Evolutionary conservation across 2,797 vertebrate species (phyloP), one percentile per base, ranked within the genome.

Genomic region (Lateolabrax maculatus): DNA sequence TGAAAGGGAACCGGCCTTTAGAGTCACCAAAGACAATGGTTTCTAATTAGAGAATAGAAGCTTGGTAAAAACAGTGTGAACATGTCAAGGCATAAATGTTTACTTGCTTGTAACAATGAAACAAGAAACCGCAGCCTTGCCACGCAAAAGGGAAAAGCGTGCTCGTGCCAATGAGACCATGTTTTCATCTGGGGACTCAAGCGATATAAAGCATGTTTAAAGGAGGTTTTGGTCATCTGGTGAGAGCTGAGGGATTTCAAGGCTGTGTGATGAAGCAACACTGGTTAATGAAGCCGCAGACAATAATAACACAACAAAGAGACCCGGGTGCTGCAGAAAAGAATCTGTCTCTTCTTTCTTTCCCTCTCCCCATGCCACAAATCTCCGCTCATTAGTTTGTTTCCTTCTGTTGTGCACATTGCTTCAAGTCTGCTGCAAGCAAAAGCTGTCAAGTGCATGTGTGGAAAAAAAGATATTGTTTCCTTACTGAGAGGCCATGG

Each of bases 381-480:
- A 92, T 91, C 89, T 92, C 80, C 73, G 88, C 93, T 95, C 93
- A 94, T 95, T 95, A 95, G 93, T 91, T 85, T 78, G 79, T 80
- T 80, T 92, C 86, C 87, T 65, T 79, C 80, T 75, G 84, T 85
- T 90, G 80, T 71, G 85, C 63, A 61, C 88, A 84, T 88, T 71
- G 81, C 89, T 90, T 86, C 63, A 84, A 90, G 92, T 89, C 79
- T 74, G 88, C 82, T 90, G 90, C 79, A 75, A 94, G 93, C 86
- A 71, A 88, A 63, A 81, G 74, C 92, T 94, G 94, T 94, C 93
- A 95, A 80, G 90, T 72, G 61, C 84, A 91, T 85, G 79, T 73
- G 65, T 52, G 60, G 7, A 41, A 77, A 70, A 81, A 76, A 87
- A 79, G 60, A 71, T 65, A 79, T 88, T 79, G 86, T 92, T 94